Evolutionary conservation across 1,140 invertebrate genomes (phyloP).

Genomic region (Apis cerana): DNA sequence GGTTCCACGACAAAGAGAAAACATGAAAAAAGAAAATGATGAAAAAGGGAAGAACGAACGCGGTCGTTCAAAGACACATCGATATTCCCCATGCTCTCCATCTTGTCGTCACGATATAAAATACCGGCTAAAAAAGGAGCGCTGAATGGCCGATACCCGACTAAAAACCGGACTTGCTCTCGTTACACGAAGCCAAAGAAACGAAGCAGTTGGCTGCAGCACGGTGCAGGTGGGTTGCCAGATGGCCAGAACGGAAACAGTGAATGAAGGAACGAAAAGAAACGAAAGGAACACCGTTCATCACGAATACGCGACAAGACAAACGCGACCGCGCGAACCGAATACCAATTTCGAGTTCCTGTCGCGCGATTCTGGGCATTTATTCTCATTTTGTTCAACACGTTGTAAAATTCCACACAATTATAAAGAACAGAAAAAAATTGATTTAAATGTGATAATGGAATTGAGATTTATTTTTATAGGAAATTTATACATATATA

Average conservation of each 20-base stretch:
- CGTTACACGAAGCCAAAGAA: constrained; percentile 36
- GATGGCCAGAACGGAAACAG: constrained; percentile 52
- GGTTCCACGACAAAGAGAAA: too few species aligned
- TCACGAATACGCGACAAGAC: constrained; percentile 23
- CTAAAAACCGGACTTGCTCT: constrained; percentile 56
- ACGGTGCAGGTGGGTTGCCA: constrained; percentile 59
- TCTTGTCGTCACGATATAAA: constrained; percentile 36
- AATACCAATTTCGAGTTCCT: constrained; percentile 59
- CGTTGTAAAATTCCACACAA: not conserved
- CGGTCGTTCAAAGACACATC: constrained; percentile 6
- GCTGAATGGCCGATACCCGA: constrained; percentile 15
- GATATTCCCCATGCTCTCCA: not conserved
- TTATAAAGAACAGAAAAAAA: not conserved
- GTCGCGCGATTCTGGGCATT: not conserved
- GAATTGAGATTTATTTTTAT: too few species aligned
- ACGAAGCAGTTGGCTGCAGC: constrained; percentile 45
- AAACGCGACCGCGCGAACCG: constrained; percentile 26
- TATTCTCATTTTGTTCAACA: not conserved
- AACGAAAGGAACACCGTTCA: not conserved
- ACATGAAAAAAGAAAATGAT: not conserved
- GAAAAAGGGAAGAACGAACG: not conserved
- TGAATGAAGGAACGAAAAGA: constrained; percentile 57
- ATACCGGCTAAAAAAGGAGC: constrained; percentile 38
- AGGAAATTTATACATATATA: too few species aligned
- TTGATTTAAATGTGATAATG: too few species aligned